phyloP scores from a whole-genome alignment of 2,113 vertebrate species.

The Malurus elegans region DNA sequence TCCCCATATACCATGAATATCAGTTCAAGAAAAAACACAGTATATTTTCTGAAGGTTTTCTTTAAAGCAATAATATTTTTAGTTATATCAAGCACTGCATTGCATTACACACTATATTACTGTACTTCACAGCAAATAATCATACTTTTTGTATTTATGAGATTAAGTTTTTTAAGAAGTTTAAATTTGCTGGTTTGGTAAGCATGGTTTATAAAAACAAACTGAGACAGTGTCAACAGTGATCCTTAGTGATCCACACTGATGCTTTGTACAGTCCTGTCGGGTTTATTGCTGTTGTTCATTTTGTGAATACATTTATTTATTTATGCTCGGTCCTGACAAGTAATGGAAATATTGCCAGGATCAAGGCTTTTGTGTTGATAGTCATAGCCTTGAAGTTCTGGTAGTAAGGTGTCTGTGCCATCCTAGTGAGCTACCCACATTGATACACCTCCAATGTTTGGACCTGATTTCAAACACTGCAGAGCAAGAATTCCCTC shows the following conservation, averaged over 20 bases:
- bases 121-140: neutral
- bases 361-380: neutral
- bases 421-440: neutral
- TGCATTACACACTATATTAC: neutral
- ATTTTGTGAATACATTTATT: neutral
- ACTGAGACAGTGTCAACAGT: neutral
- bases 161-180: neutral
- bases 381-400: neutral
- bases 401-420: neutral
- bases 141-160: neutral
- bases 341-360: neutral
- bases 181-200: neutral
- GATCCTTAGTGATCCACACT: neutral
- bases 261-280: neutral
- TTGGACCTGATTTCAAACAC: neutral
- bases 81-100: neutral
- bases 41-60: neutral
- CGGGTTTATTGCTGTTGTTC: neutral
- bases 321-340: neutral
- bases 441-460: rapidly evolving
- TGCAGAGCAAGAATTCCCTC: neutral
- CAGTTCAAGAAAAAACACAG: neutral
- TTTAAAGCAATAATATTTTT: neutral
- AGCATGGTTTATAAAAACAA: neutral
- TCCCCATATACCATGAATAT: neutral